Evolutionary conservation across 2,797 vertebrate genomes (phyloP).

Genomic region (Denticeps clupeoides): DNA sequence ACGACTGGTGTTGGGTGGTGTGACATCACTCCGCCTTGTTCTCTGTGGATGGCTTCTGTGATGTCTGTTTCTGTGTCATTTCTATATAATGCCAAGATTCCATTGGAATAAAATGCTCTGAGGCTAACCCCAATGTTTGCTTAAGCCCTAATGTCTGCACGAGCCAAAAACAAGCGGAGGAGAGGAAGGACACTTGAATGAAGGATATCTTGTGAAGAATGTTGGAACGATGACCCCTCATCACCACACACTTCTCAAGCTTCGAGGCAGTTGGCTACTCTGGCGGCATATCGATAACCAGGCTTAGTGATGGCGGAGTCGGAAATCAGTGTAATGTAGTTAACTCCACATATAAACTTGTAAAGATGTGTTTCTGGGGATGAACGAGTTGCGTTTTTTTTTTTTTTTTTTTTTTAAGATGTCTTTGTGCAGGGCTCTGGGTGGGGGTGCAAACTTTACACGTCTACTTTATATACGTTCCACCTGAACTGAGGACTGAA

Average conservation of each 20-base stretch:
- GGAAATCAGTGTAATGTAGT: too few species aligned
- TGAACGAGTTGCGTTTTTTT: constrained; percentile 34
- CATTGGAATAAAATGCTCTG: constrained; percentile 36
- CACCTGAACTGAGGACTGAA: too few species aligned
- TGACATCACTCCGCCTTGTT: constrained; percentile 18
- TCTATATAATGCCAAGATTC: constrained; percentile 47
- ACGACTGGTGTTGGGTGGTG: constrained; percentile 19
- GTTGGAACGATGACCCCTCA: too few species aligned
- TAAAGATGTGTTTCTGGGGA: constrained; percentile 65
- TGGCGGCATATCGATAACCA: too few species aligned
- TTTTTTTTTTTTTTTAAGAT: not conserved
- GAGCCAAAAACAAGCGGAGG: constrained; percentile 29
- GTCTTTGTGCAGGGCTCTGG: too few species aligned
- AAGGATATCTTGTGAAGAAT: too few species aligned
- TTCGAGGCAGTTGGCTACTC: too few species aligned
- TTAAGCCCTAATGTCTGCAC: constrained; percentile 22
- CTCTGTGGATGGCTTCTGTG: constrained; percentile 39
- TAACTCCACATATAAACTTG: constrained; percentile 57
- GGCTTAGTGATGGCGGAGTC: too few species aligned
- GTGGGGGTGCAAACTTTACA: too few species aligned
- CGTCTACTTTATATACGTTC: too few species aligned
- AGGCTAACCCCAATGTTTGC: constrained; percentile 21
- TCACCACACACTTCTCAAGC: too few species aligned
- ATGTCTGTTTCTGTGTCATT: constrained; percentile 44
- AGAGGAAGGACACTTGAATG: constrained; percentile 7